These are phyloP conservation scores for Tipula helvola DNA, from an alignment of 2,888 invertebrate genomes.

Conservation along the genomic window DNA sequence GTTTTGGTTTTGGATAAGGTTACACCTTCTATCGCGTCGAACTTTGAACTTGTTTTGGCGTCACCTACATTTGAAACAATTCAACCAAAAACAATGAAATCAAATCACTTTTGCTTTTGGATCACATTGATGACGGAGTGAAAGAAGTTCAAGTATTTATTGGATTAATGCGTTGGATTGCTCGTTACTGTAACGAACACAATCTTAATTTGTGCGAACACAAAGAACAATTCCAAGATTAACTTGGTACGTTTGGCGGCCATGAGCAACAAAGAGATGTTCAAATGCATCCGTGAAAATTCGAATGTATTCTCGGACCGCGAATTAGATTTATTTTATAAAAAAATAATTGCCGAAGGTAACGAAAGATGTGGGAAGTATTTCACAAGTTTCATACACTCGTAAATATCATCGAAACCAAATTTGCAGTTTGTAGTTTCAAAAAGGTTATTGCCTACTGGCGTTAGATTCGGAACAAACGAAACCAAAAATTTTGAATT, in stretches of 20 bases:
- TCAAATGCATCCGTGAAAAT: neutral
- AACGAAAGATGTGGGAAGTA: neutral
- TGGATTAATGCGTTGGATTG: neutral
- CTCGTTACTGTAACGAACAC: neutral
- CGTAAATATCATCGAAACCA: neutral
- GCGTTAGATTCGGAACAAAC: neutral
- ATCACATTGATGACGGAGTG: neutral
- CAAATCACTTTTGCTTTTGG: neutral
- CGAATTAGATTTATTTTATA: neutral
- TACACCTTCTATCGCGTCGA: neutral
- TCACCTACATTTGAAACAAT: neutral
- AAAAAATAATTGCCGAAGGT: neutral
- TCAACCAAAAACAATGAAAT: neutral
- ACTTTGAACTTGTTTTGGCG: neutral
- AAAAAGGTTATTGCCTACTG: neutral
- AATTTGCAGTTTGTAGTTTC: neutral
- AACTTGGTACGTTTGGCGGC: neutral
- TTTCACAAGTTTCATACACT: neutral
- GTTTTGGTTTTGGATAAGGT: neutral
- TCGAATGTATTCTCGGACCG: neutral
- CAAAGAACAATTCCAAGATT: neutral
- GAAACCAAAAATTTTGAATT: neutral
- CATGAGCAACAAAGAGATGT: neutral
- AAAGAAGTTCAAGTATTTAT: neutral
- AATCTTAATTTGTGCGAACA: neutral